phyloP scores from a whole-genome alignment of 2,113 vertebrate genomes.

The Ailuropoda melanoleuca region DNA sequence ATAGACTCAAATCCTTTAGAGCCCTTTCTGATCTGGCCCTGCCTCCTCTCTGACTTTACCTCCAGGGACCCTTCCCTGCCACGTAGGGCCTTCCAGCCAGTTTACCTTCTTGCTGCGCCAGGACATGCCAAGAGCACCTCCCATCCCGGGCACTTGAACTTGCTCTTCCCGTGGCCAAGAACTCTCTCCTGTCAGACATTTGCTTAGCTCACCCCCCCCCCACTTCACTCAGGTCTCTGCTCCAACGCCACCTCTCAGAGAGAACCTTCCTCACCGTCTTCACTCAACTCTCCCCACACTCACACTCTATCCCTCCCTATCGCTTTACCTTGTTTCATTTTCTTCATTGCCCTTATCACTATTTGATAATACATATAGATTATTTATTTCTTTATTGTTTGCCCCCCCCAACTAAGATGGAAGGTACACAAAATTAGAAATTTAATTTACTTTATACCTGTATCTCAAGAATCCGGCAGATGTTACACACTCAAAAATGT shows the following conservation, averaged over 20 bases:
- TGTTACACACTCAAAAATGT: neutral
- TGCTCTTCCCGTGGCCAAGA: neutral
- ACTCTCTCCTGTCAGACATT: neutral
- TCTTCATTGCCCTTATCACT: neutral
- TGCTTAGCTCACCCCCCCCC: neutral
- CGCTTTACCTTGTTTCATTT: neutral
- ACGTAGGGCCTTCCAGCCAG: neutral
- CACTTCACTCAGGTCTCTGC: neutral
- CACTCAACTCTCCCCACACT: neutral
- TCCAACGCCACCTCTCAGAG: neutral
- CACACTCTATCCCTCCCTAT: neutral
- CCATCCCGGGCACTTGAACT: neutral
- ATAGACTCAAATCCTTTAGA: neutral
- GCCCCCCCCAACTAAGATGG: neutral
- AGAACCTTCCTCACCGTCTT: neutral
- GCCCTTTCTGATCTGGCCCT: neutral
- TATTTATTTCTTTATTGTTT: neutral
- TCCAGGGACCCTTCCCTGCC: neutral
- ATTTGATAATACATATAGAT: neutral
- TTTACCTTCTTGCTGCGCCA: neutral
- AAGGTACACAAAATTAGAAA: neutral
- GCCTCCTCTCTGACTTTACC: neutral
- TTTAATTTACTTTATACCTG: neutral
- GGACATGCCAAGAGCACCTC: neutral
- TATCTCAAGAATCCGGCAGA: neutral